phyloP scores from a whole-genome alignment of 2,888 invertebrate genomes.

The Trachelus stipa region DNA sequence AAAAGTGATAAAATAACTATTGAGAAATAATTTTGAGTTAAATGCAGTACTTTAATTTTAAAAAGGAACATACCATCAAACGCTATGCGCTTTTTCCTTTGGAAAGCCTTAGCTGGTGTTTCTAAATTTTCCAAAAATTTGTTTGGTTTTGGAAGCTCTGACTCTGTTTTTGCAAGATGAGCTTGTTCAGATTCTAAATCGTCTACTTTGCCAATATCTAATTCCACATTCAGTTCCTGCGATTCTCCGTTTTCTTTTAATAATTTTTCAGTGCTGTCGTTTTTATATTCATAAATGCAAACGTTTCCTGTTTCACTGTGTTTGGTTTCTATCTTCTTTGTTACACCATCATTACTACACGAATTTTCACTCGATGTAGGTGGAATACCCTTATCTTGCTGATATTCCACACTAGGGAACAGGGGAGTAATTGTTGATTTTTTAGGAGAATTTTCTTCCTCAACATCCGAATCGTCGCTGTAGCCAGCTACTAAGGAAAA shows the following conservation, averaged over 20 bases:
- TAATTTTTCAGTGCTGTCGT: conserved; percentile 13
- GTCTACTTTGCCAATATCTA: conserved; percentile 24
- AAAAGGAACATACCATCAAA: conserved; percentile 53
- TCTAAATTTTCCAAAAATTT: conserved; percentile 59
- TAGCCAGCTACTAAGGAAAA: conserved; percentile 71
- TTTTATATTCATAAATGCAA: conserved; percentile 44
- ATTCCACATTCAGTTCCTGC: conserved; percentile 25
- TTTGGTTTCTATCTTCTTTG: conserved; percentile 41
- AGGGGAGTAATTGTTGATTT: conserved; percentile 60
- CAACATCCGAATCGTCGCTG: conserved; percentile 69
- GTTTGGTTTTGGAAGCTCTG: conserved; percentile 42
- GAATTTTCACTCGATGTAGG: conserved; percentile 11
- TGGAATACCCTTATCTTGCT: conserved; percentile 22
- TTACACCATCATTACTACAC: conserved; percentile 17
- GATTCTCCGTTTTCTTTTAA: conserved; percentile 21
- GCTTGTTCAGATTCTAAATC: conserved; percentile 32
- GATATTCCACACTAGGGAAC: conserved; percentile 66
- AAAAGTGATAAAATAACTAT: not conserved
- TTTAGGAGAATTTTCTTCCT: conserved; percentile 54
- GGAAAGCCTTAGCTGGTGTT: conserved; percentile 67
- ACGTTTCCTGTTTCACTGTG: conserved; percentile 40
- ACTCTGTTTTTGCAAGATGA: conserved; percentile 12
- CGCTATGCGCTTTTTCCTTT: conserved; percentile 70
- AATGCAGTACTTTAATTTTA: not conserved
- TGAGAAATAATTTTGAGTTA: not conserved